A percentile compares a stretch with the other conserved stretches of the same genome.
These are phyloP conservation scores for Chaetorhynchus papuensis DNA, from an alignment of 2,113 vertebrate genomes.

Conservation along the genomic window DNA sequence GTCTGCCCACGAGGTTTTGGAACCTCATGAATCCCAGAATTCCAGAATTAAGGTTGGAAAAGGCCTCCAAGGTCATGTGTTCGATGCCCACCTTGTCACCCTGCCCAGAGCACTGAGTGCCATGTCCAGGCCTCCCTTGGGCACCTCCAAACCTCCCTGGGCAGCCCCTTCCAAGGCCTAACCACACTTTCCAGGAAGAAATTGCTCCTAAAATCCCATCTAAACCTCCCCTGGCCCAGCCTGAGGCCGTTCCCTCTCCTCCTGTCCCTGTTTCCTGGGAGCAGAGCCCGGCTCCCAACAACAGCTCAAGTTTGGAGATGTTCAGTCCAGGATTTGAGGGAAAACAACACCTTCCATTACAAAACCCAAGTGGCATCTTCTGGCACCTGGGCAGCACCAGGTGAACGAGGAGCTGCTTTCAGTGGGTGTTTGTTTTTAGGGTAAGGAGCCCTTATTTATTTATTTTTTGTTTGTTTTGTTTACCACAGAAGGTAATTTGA, in stretches of 20 bases:
- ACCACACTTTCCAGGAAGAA: background rate
- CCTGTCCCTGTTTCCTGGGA: background rate
- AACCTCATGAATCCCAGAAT: background rate
- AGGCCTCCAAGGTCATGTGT: background rate
- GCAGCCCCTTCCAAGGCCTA: background rate
- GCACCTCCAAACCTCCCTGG: background rate
- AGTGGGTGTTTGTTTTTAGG: constrained; percentile 68
- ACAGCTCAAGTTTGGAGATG: background rate
- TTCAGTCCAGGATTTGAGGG: background rate
- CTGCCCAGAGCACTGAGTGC: background rate
- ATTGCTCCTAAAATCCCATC: background rate
- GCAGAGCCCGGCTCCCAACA: background rate
- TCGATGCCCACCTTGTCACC: background rate
- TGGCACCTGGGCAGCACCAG: constrained; percentile 2
- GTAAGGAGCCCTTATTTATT: constrained; percentile 55
- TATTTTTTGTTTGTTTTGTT: constrained; percentile 70
- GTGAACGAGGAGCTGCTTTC: background rate
- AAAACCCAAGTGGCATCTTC: constrained; percentile 2
- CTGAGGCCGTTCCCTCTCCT: background rate
- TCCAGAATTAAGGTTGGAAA: background rate
- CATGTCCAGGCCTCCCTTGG: background rate
- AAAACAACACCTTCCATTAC: background rate
- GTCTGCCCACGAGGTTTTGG: background rate
- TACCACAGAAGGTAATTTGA: constrained; percentile 70
- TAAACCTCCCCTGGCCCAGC: background rate